Conservation (phyloP, 2,113 vertebrate species). For the Carassius gibelio region DNA sequence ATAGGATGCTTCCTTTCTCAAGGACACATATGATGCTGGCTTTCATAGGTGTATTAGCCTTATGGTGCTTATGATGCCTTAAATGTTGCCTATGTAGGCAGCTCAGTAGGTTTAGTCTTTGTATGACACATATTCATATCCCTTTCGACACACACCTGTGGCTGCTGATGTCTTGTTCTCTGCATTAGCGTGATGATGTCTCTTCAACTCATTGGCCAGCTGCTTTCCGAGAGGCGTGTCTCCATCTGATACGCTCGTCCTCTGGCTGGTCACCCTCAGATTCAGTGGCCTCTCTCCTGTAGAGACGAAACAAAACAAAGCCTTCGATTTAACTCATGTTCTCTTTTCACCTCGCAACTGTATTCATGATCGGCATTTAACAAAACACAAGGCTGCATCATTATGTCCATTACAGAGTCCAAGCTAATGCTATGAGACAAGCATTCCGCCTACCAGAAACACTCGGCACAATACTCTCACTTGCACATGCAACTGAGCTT, state of each 20-base stretch:
- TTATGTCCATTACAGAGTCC: conserved; percentile 28
- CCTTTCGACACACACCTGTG: conserved; percentile 52
- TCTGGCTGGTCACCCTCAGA: conserved; percentile 77
- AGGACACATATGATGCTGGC: background rate
- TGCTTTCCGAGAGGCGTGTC: conserved; percentile 69
- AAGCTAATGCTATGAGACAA: conserved; percentile 30
- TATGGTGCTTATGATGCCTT: background rate
- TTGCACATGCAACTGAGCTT: conserved; percentile 32
- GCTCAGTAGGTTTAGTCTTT: background rate
- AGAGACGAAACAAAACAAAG: conserved; percentile 12
- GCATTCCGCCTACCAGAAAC: conserved; percentile 43
- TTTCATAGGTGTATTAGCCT: background rate
- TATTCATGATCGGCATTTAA: conserved; percentile 8
- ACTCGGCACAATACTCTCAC: conserved; percentile 22
- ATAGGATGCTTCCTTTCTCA: background rate
- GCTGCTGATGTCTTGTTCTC: conserved; percentile 72
- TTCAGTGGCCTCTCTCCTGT: conserved; percentile 82
- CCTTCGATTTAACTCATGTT: conserved; percentile 13
- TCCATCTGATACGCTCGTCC: conserved; percentile 58
- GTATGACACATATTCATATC: background rate
- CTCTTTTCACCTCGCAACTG: background rate
- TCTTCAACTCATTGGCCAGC: conserved; percentile 77
- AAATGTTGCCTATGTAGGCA: background rate
- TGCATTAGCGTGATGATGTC: conserved; percentile 72
- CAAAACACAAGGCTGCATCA: background rate